These are phyloP conservation scores for Miichthys miiuy DNA, from an alignment of 2,797 vertebrate species.

Conservation along the genomic window DNA sequence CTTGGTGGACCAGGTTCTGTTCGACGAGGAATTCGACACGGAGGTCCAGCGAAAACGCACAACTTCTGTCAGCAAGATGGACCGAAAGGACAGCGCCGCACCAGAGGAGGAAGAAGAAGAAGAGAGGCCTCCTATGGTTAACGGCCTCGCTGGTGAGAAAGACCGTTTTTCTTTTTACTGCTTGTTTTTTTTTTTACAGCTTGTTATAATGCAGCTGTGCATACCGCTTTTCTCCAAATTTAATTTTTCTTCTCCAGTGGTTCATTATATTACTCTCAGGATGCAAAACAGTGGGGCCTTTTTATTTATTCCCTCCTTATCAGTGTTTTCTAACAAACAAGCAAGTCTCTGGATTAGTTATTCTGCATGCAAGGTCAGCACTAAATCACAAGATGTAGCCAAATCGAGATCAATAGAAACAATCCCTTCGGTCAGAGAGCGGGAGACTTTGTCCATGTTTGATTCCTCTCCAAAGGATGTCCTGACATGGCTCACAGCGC, in stretches of 20 bases:
- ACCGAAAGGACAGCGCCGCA: slow-evolving; percentile 93
- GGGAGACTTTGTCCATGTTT: slow-evolving; percentile 46
- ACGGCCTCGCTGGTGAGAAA: slow-evolving; percentile 89
- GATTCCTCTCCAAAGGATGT: slow-evolving; percentile 16
- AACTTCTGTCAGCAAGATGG: slow-evolving; percentile 98
- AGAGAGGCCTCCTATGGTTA: slow-evolving; percentile 86
- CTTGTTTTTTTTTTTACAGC: not conserved
- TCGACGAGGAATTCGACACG: slow-evolving; percentile 95
- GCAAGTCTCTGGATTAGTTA: slow-evolving; percentile 53
- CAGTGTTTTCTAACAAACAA: slow-evolving; percentile 35
- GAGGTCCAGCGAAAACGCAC: slow-evolving; percentile 97
- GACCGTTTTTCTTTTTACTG: not conserved
- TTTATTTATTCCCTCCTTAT: slow-evolving; percentile 18
- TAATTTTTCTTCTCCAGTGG: slow-evolving; percentile 9
- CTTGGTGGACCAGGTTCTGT: slow-evolving; percentile 96
- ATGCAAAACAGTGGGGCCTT: slow-evolving; percentile 38
- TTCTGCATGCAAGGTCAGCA: slow-evolving; percentile 54
- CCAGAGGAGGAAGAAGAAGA: slow-evolving; percentile 98
- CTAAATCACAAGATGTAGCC: slow-evolving; percentile 50
- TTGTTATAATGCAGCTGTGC: not conserved
- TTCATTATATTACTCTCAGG: slow-evolving; percentile 38
- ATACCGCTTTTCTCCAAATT: not conserved
- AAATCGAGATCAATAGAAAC: slow-evolving; percentile 52
- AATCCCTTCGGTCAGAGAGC: slow-evolving; percentile 12
- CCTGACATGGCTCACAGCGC: slow-evolving; percentile 8